Evolutionary conservation across 2,888 invertebrate species (phyloP), one percentile per base, ranked within the genome.

Genomic region (Tineola bisselliella): DNA sequence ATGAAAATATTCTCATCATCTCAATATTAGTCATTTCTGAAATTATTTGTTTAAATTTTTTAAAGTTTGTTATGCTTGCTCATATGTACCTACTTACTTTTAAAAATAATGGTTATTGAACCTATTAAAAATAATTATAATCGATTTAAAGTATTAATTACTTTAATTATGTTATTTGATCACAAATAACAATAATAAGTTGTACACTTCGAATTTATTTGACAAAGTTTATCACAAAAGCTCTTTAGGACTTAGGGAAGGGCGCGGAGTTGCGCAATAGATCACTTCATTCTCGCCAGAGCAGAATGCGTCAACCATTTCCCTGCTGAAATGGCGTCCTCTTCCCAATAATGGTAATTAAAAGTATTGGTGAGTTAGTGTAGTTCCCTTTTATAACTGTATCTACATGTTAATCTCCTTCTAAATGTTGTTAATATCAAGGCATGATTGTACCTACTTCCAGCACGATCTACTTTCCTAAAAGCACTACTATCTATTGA

Each of bases 251-350:
- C 60, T 64, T 59, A 60, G 64, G 65, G 68, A 63, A 70, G 11
- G 69, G 62, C 61, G 60, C 66, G 64, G 25, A 75, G 64, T 64
- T 73, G 81, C 81, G 81, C 81, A 81, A 77, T 81, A 64, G 76
- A 63, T 70, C 68, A 73, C 63, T 63, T 19, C 8, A 64, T 62
- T 64, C 61, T 66, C 69, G 65, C 70, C 68, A 70, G 69, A 69
- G 66, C 70, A 66, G 69, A 76, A 78, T 81, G 80, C 80, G 81
- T 72, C 80, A 76, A 73, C 70, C 69, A 65, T 68, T 67, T 64
- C 68, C 62, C 68, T 72, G 73, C 70, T 75, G 71, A 68, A 74
- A 73, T 71, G 69, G 69, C 67, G 67, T 66, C 6, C 58, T 19
- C 31, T 33, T 56, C 48, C 48, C 17, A 17, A 48, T 43, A 43